Evolutionary conservation across 2,797 vertebrate genomes (phyloP).

Genomic region (Graptemys geographica): DNA sequence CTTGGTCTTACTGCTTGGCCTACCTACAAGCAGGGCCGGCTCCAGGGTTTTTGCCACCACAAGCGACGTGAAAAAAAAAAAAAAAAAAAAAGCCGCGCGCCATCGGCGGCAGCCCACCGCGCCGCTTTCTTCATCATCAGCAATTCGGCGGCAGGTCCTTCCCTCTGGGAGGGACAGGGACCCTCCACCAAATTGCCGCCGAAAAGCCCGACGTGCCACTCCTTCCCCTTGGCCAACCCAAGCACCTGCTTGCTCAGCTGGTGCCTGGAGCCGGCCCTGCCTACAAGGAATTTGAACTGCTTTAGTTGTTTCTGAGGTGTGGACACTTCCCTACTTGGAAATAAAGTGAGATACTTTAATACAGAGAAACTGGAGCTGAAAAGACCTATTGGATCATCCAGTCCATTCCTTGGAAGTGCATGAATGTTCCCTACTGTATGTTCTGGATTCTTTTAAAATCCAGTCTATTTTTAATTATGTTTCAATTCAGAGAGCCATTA

Average conservation of each 20-base stretch:
- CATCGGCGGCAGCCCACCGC: no score
- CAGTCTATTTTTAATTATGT: background rate
- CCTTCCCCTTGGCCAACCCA: no score
- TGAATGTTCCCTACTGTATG: background rate
- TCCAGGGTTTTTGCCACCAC: no score
- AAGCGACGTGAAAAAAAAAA: no score
- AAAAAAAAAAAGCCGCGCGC: no score
- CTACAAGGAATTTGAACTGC: background rate
- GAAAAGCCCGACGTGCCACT: no score
- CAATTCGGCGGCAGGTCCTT: no score
- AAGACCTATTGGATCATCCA: background rate
- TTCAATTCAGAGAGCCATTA: background rate
- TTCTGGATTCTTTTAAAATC: background rate
- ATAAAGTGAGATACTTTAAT: background rate
- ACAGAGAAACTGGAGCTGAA: background rate
- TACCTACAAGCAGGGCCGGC: background rate
- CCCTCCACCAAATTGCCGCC: no score
- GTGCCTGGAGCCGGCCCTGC: background rate
- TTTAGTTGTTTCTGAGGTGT: background rate
- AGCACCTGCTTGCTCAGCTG: no score
- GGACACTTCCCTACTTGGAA: background rate
- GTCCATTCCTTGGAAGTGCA: background rate
- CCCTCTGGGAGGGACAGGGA: no score
- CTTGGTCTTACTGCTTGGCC: background rate
- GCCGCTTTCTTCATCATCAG: no score